phyloP scores from a whole-genome alignment of 2,888 invertebrate species.

The Argynnis bischoffii region DNA sequence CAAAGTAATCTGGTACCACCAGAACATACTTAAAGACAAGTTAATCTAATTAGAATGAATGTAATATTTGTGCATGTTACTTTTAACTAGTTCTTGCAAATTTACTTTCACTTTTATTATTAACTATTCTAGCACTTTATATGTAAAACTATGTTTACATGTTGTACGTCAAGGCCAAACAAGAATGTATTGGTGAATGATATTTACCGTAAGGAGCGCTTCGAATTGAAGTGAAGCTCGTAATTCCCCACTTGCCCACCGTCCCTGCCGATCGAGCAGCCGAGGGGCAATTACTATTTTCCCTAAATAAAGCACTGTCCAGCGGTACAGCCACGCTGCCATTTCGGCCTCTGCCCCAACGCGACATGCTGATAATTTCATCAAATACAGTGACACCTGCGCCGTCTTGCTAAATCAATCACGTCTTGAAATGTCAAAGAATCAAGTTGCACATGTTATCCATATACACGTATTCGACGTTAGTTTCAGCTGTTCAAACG shows the following conservation, averaged over 20 bases:
- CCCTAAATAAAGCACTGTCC: conserved; percentile 84
- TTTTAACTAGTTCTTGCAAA: not conserved
- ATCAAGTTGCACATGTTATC: conserved; percentile 61
- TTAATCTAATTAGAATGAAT: conserved; percentile 20
- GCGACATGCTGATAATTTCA: conserved; percentile 83
- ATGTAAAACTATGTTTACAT: conserved; percentile 31
- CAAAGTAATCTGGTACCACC: not conserved
- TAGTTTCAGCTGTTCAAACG: conserved; percentile 44
- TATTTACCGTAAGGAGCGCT: conserved; percentile 88
- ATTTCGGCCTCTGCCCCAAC: conserved; percentile 84
- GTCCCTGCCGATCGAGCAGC: conserved; percentile 95
- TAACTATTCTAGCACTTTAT: not conserved
- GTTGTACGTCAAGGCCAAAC: conserved; percentile 40
- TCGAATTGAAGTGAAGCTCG: conserved; percentile 94
- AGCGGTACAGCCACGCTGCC: conserved; percentile 84
- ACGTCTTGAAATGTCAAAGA: conserved; percentile 65
- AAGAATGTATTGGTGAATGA: conserved; percentile 42
- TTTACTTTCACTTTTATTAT: conserved; percentile 12
- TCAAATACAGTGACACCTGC: conserved; percentile 76
- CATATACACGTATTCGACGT: conserved; percentile 45
- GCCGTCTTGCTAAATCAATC: conserved; percentile 59
- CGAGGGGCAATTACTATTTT: conserved; percentile 93
- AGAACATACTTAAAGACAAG: not conserved
- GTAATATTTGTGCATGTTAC: not conserved
- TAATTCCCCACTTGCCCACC: conserved; percentile 97